phyloP scores from a whole-genome alignment of 2,888 invertebrate species.

The Macrostomum cliftonense region DNA sequence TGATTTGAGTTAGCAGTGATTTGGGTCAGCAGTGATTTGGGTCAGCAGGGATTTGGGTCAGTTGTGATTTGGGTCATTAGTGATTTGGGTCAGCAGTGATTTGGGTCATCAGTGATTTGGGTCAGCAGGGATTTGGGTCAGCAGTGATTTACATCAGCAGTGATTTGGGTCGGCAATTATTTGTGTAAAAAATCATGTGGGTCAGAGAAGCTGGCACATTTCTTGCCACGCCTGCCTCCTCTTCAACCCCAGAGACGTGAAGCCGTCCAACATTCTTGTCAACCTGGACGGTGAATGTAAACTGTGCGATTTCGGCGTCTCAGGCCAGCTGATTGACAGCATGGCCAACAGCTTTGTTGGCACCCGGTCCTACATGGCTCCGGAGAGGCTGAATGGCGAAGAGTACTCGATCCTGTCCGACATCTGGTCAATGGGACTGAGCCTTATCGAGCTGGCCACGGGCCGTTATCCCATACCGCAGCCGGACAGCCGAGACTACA shows the following conservation, averaged over 20 bases:
- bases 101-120: no score
- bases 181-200: no score
- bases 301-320: slow-evolving; percentile 97
- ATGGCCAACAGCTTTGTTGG: slow-evolving; percentile 99
- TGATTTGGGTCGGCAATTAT: not conserved
- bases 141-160: no score
- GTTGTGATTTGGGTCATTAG: no score
- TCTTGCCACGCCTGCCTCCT: not conserved
- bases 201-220: no score
- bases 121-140: no score
- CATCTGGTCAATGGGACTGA: slow-evolving; percentile 91
- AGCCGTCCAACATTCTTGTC: slow-evolving; percentile 91
- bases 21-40: no score
- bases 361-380: slow-evolving; percentile 97
- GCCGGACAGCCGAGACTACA: slow-evolving; percentile 47
- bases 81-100: no score
- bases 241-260: slow-evolving; percentile 82
- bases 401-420: slow-evolving; percentile 91
- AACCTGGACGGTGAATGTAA: slow-evolving; percentile 97
- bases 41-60: no score
- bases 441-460: slow-evolving; percentile 92
- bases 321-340: slow-evolving; percentile 91
- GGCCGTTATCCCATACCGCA: slow-evolving; percentile 96
- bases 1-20: no score
- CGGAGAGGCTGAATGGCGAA: slow-evolving; percentile 87